Evolutionary conservation across 2,888 invertebrate genomes (phyloP), one percentile per base, ranked within the genome.

Genomic region (Agrotis clavis): DNA sequence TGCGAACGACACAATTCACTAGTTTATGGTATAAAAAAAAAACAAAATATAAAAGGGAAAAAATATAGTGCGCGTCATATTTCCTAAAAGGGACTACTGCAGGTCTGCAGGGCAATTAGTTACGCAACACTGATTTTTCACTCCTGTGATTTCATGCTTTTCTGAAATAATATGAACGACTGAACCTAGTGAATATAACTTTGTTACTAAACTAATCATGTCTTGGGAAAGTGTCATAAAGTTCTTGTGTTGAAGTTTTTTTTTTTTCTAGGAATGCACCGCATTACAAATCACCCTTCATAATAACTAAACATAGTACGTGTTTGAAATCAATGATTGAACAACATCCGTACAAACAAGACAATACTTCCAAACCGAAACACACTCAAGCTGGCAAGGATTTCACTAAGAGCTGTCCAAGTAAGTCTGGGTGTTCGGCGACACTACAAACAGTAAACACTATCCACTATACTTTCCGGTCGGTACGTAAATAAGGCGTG

Each of bases 401-500:
- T 53, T 35, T 71, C 64, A 48, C 53, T 41, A 48, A 71, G 67
- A 57, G 65, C 61, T 62, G 50, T 45, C 59, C 19, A 45, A 67
- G 67, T 56, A 18, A 21, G 56, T 41, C 63, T 48, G 25, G 47
- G 41, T 53, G 54, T 60, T 67, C 47, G 59, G 4, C 47, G 50
- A 66, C 64, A 67, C 53, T 50, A 61, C 71, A 71, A 71, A 79
- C 25, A 57, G 71, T 51, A 41, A 71, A 71, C 77, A 77, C 66
- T 65, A 69, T 80, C 73, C 41, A 41, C 41, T 41, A 41, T 41
- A 9, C 41, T 35, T 7, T 35, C 7, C 25, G 48, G 19, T 56
- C 25, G 9, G 60, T 74, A 65, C 47, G 65, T 72, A 84, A 77
- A 84, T 75, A 85, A 76, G 54, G 62, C 59, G 54, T 48, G 69